Evolutionary conservation across 92 coral and sea anemone genomes (phyloP).

Genomic region (Parazoanthus swiftii): DNA sequence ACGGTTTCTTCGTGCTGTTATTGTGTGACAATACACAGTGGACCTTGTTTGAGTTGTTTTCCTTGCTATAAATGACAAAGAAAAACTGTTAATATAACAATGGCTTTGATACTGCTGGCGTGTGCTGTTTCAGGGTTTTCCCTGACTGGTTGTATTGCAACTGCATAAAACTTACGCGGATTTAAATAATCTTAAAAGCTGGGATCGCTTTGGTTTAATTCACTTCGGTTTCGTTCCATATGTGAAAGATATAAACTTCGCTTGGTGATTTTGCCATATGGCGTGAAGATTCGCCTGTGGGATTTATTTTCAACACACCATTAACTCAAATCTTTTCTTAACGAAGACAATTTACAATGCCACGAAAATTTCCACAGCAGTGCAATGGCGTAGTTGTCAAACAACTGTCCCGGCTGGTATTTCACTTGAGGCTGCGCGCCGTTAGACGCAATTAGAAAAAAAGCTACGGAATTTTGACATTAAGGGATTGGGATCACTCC

Average conservation of each 20-base stretch:
- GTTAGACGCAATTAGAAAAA: slow-evolving; percentile 73
- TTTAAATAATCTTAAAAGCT: neutral
- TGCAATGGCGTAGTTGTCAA: neutral
- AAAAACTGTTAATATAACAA: slow-evolving; percentile 51
- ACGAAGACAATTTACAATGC: neutral
- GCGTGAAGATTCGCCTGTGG: neutral
- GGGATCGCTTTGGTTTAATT: neutral
- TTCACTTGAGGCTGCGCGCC: slow-evolving; percentile 57
- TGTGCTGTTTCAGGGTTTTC: slow-evolving; percentile 73
- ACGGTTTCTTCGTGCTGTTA: slow-evolving; percentile 1
- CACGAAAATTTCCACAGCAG: slow-evolving; percentile 11
- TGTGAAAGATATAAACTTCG: slow-evolving; percentile 17
- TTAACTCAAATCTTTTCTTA: neutral
- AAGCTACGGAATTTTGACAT: slow-evolving; percentile 66
- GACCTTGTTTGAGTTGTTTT: slow-evolving; percentile 52
- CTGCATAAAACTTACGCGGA: neutral
- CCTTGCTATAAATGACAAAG: slow-evolving; percentile 45
- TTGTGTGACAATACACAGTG: slow-evolving; percentile 49
- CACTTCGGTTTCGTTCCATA: slow-evolving; percentile 10
- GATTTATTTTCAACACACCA: neutral
- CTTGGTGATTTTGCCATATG: slow-evolving; percentile 25
- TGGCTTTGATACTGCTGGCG: slow-evolving; percentile 23
- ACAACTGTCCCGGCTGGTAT: slow-evolving; percentile 67
- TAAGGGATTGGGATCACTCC: slow-evolving; percentile 52
- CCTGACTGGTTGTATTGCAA: slow-evolving; percentile 43